These are phyloP conservation scores for Psilopogon haemacephalus DNA, from an alignment of 2,113 vertebrate genomes.

Conservation along the genomic window DNA sequence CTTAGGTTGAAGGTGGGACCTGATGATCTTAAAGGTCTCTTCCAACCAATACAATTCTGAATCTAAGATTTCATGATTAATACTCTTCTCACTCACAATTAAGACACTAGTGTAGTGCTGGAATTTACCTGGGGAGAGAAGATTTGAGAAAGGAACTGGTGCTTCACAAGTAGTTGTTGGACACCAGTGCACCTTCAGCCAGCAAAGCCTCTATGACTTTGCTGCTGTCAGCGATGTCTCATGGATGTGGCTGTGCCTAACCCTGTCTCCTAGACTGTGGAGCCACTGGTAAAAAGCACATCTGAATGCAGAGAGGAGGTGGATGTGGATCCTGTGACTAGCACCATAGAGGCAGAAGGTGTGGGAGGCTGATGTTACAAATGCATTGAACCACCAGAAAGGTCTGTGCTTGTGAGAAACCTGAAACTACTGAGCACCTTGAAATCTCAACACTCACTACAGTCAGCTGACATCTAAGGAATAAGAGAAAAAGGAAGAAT, in stretches of 20 bases:
- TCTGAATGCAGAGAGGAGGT: neutral
- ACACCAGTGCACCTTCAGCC: fast-evolving
- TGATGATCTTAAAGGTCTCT: too few species aligned
- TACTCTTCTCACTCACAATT: neutral
- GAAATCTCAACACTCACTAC: neutral
- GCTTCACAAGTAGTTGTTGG: neutral
- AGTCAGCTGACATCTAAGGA: neutral
- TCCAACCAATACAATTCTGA: too few species aligned
- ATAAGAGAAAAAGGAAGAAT: neutral
- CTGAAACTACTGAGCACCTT: neutral
- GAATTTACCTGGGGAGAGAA: neutral
- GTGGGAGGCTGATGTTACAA: neutral
- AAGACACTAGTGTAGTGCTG: neutral
- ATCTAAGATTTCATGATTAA: neutral
- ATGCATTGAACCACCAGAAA: neutral
- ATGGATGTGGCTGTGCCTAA: neutral
- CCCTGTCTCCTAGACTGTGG: neutral
- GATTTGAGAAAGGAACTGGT: neutral
- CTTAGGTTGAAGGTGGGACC: too few species aligned
- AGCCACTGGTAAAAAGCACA: fast-evolving
- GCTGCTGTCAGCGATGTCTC: neutral
- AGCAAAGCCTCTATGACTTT: neutral
- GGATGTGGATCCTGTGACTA: neutral
- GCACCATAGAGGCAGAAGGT: neutral
- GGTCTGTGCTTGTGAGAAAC: neutral